These are phyloP conservation scores for Dendrophyllia cribrosa DNA, from an alignment of 64 coral and sea anemone species.

Conservation along the genomic window DNA sequence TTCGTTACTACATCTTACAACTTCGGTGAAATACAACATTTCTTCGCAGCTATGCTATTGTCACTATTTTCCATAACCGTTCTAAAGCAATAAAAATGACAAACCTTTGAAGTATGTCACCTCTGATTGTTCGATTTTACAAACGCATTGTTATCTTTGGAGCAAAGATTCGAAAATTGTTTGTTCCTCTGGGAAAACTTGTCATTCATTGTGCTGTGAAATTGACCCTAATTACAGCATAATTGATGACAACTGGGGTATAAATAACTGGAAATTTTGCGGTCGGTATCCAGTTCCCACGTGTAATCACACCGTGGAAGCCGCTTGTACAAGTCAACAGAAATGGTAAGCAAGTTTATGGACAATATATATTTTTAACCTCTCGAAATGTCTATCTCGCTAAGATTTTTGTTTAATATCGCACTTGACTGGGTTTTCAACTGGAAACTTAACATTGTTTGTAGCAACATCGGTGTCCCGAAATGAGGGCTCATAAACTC, in stretches of 20 bases:
- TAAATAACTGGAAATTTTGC: neutral
- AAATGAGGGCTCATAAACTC: too few relatives aligned
- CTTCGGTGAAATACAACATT: neutral
- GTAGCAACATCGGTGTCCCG: neutral
- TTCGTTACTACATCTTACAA: neutral
- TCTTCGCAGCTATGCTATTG: neutral
- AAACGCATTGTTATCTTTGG: neutral
- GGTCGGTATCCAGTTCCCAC: constrained; percentile 5
- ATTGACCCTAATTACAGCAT: constrained; percentile 19
- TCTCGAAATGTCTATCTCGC: neutral
- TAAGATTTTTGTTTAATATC: neutral
- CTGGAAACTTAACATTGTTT: neutral
- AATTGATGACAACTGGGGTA: constrained; percentile 11
- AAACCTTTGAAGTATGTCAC: neutral
- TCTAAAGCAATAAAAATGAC: neutral
- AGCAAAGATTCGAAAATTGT: neutral
- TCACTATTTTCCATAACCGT: neutral
- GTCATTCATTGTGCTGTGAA: neutral
- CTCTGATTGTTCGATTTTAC: constrained; percentile 2
- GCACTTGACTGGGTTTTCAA: neutral
- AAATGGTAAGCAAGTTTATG: neutral
- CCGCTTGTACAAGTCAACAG: too few relatives aligned
- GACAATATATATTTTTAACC: neutral
- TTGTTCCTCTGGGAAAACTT: constrained; percentile 34
- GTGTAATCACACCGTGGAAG: neutral